phyloP scores from a whole-genome alignment of 1,140 invertebrate genomes.

The Leptopilina boulardi region DNA sequence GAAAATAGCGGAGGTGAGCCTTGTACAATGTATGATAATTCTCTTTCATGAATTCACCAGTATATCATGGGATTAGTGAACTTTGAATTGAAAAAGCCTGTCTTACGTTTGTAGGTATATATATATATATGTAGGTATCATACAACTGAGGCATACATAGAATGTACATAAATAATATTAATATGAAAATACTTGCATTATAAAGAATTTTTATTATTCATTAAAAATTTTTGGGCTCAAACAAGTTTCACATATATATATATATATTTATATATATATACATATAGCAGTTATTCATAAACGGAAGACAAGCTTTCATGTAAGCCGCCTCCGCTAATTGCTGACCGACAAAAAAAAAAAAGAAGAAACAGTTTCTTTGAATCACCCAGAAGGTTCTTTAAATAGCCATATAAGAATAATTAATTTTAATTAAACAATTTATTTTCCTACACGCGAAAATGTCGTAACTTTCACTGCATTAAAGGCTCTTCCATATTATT shows the following conservation, averaged over 20 bases:
- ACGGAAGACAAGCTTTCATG: background rate
- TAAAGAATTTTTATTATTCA: conserved; percentile 14
- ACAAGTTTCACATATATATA: too few species aligned
- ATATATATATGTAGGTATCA: too few species aligned
- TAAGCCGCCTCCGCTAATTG: conserved; percentile 15
- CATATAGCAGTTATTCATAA: background rate
- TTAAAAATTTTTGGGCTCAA: background rate
- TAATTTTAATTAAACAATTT: conserved; percentile 15
- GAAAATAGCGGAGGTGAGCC: background rate
- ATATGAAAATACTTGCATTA: conserved; percentile 24
- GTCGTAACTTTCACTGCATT: background rate
- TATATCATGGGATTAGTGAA: conserved; percentile 13
- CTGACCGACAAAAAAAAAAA: background rate
- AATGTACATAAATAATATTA: conserved; percentile 22
- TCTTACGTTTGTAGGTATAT: too few species aligned
- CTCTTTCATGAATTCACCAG: conserved; percentile 4
- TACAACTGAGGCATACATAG: background rate
- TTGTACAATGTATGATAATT: conserved; percentile 27
- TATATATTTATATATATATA: too few species aligned
- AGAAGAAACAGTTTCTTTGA: background rate
- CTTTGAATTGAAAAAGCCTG: too few species aligned
- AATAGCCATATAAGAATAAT: conserved; percentile 18
- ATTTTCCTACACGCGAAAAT: background rate
- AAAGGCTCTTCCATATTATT: background rate
- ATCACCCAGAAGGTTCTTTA: conserved; percentile 2